Conservation (phyloP, 2,888 invertebrate genomes). For the Galerucella nymphaeae region DNA sequence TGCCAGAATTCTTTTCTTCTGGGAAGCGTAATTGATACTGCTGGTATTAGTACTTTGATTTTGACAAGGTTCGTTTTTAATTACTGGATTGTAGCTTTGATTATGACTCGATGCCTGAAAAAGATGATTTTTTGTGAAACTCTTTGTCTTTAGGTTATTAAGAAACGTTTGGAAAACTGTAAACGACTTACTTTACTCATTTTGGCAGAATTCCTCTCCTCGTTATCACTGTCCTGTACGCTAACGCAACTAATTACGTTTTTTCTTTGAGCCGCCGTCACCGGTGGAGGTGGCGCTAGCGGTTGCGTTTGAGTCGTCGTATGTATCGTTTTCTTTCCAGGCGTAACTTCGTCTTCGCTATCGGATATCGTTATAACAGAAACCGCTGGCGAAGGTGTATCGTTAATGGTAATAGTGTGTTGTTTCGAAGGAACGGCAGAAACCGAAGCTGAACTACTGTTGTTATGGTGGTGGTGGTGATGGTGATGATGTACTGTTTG, state of each 20-base stretch:
- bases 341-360: conserved; percentile 85
- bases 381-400: conserved; percentile 94
- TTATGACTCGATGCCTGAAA: conserved; percentile 38
- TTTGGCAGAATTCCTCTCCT: conserved; percentile 70
- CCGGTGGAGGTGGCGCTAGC: conserved; percentile 50
- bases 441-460: conserved; percentile 43
- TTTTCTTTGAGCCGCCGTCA: conserved; percentile 66
- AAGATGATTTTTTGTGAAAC: too few species aligned
- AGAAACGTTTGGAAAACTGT: too few species aligned
- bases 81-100: conserved; percentile 55
- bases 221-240: conserved; percentile 80
- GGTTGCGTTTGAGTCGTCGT: conserved; percentile 44
- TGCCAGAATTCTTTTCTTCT: conserved; percentile 89
- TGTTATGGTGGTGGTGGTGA: conserved; percentile 61
- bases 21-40: conserved; percentile 68
- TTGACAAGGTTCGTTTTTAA: conserved; percentile 70
- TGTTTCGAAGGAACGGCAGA: conserved; percentile 66
- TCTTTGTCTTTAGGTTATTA: too few species aligned
- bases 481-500: conserved; percentile 54
- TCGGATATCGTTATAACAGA: conserved; percentile 96
- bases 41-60: conserved; percentile 53
- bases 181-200: conserved; percentile 40
- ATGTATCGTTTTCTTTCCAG: conserved; percentile 63
- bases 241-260: conserved; percentile 84
- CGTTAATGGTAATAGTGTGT: conserved; percentile 94